Conservation (phyloP, 2,888 invertebrate species). For the Phoronis australis region DNA sequence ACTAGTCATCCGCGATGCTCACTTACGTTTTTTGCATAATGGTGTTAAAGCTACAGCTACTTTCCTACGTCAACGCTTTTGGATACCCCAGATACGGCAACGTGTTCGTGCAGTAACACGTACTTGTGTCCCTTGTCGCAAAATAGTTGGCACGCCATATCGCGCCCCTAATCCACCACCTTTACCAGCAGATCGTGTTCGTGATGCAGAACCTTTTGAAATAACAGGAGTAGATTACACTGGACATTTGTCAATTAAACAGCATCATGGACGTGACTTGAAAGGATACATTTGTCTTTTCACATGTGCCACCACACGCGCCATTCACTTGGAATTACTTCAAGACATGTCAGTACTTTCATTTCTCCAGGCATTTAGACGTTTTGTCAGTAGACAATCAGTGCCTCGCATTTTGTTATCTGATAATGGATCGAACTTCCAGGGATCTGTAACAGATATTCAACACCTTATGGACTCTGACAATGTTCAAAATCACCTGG, state of each 20-base stretch:
- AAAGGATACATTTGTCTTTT: conserved; percentile 17
- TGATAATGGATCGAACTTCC: conserved; percentile 16
- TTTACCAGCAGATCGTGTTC: conserved; percentile 8
- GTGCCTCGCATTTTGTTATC: conserved; percentile 12
- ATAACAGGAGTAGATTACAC: conserved; percentile 15
- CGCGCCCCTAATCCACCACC: conserved; percentile 9
- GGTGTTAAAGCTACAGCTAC: conserved; percentile 8
- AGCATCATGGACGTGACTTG: not conserved
- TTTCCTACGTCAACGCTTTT: conserved; percentile 10
- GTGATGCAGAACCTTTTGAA: conserved; percentile 9
- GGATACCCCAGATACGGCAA: conserved; percentile 13
- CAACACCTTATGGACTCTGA: no score
- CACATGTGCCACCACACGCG: conserved; percentile 12
- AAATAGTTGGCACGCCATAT: conserved; percentile 12
- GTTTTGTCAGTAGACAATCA: conserved; percentile 12
- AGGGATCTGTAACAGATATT: conserved; percentile 6
- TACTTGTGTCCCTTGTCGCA: conserved; percentile 11
- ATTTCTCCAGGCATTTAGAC: conserved; percentile 12
- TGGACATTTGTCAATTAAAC: conserved; percentile 6
- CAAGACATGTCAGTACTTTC: conserved; percentile 6
- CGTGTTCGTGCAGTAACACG: conserved; percentile 5
- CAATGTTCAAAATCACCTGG: no score
- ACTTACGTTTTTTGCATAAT: conserved; percentile 6
- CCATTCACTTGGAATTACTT: conserved; percentile 16
- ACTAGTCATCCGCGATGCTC: conserved; percentile 10